Evolutionary conservation across 2,888 invertebrate species (phyloP).

Genomic region (Microctonus aethiopoides): DNA sequence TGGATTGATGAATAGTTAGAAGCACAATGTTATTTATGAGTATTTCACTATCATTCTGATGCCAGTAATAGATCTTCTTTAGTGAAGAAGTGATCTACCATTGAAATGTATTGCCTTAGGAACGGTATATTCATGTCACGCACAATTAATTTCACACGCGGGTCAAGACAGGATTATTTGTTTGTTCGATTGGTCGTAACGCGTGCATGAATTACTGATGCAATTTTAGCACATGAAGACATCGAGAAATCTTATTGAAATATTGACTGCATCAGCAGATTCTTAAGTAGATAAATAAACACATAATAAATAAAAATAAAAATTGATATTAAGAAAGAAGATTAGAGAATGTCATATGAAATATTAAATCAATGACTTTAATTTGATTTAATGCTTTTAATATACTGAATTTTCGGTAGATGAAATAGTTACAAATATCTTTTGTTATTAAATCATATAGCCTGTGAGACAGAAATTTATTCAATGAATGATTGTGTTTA

Average conservation of each 20-base stretch:
- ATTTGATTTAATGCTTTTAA: too few species aligned
- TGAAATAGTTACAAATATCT: too few species aligned
- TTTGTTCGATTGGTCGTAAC: conserved; percentile 47
- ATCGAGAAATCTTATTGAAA: conserved; percentile 36
- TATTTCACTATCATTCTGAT: not conserved
- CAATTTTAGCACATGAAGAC: conserved; percentile 38
- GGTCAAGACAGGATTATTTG: conserved; percentile 47
- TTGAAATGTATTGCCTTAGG: not conserved
- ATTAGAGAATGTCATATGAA: not conserved
- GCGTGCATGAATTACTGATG: conserved; percentile 47
- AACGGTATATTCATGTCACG: conserved; percentile 42
- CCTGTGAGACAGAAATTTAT: too few species aligned
- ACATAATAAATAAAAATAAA: not conserved
- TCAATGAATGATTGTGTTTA: too few species aligned
- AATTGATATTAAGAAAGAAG: not conserved
- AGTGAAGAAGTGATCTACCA: not conserved
- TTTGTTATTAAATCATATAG: too few species aligned
- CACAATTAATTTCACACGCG: conserved; percentile 53
- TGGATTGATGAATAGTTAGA: not conserved
- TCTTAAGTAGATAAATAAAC: conserved; percentile 9
- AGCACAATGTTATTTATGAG: not conserved
- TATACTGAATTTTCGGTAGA: too few species aligned
- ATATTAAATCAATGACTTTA: too few species aligned
- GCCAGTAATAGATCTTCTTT: not conserved
- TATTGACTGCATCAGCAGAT: conserved; percentile 47